These are phyloP conservation scores for Phrynocephalus guinanensis DNA, from an alignment of 2,797 vertebrate species.

Conservation along the genomic window DNA sequence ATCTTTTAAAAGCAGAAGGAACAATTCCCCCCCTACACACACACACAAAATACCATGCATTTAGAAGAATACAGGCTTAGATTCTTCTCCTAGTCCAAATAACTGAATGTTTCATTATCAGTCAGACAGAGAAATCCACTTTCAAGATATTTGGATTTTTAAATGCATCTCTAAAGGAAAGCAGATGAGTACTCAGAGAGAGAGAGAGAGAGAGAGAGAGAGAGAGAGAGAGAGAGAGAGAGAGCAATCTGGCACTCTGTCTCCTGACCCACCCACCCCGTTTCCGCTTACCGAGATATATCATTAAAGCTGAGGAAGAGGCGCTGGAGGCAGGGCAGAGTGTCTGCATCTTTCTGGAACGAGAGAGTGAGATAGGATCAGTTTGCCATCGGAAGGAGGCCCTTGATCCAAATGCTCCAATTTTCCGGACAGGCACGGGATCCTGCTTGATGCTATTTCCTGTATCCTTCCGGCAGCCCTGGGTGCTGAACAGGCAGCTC, in stretches of 20 bases:
- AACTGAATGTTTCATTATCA: slow-evolving; percentile 24
- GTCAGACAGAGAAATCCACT: slow-evolving; percentile 26
- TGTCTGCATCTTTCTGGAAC: slow-evolving; percentile 93
- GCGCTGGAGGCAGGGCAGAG: slow-evolving; percentile 91
- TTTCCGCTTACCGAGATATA: slow-evolving; percentile 91
- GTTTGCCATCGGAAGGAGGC: slow-evolving; percentile 64
- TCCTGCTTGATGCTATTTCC: slow-evolving; percentile 33
- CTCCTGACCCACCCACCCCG: background rate
- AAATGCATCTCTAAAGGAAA: slow-evolving; percentile 39
- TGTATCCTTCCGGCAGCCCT: background rate
- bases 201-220: slow-evolving; percentile 24
- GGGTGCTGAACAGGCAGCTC: slow-evolving; percentile 71
- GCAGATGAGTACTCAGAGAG: slow-evolving; percentile 11
- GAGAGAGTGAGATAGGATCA: slow-evolving; percentile 67
- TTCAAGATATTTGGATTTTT: slow-evolving; percentile 37
- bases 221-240: slow-evolving; percentile 53
- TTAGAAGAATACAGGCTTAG: slow-evolving; percentile 45
- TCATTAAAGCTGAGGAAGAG: slow-evolving; percentile 98
- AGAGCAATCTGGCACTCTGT: slow-evolving; percentile 54
- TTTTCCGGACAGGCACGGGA: slow-evolving; percentile 48
- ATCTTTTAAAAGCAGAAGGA: slow-evolving; percentile 6
- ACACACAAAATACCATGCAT: background rate
- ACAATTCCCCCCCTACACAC: background rate
- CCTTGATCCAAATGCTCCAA: slow-evolving; percentile 50
- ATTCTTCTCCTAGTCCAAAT: slow-evolving; percentile 28